Evolutionary conservation across 2,888 invertebrate species (phyloP), one percentile per base, ranked within the genome.

Genomic region (Caenorhabditis japonica): DNA sequence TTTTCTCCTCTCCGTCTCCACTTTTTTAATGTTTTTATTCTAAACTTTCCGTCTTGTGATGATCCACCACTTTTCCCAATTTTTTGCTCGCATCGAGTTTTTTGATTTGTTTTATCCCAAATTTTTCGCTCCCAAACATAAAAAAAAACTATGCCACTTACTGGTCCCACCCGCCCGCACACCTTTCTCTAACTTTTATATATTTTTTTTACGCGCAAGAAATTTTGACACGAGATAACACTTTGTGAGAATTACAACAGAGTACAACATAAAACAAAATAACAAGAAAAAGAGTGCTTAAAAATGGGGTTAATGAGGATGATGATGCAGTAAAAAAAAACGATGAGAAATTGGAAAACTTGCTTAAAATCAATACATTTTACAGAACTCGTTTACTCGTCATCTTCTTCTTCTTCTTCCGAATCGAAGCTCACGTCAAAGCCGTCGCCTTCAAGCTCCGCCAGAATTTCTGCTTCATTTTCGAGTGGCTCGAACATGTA

Each of bases 61-160:
- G 15, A 10, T 15, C 19, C 39, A 15, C 13, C 17, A 17, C 17
- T 39, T 17, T 5, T 4, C 43, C 43, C 43, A 23, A 23, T 30
- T 30, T 30, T 30, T 30, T 10, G 30, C 55, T 64, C 62, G 62
- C n/a, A 64, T 64, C 62, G 62, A 64, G 62, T 53, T 27, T 21
- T 7, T 41, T 41, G 27, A 33, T 33, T 38, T 12, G 52, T 38
- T 34, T n/a, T 33, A 30, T 33, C 27, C 27, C 46, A 30, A 30
- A 30, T 30, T 30, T 30, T 10, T 30, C 30, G 30, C n/a, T n/a
- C n/a, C n/a, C n/a, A n/a, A n/a, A n/a, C n/a, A n/a, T n/a, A n/a
- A n/a, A n/a, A n/a, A n/a, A n/a, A n/a, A n/a, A n/a, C n/a, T 30
- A 12, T 27, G 27, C 46, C 46, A 46, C 27, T 19, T 30, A 49